A percentile compares a stretch with the other conserved stretches of the same genome.
Evolutionary conservation across 2,113 vertebrate species (phyloP).

Genomic region (Callithrix jacchus): DNA sequence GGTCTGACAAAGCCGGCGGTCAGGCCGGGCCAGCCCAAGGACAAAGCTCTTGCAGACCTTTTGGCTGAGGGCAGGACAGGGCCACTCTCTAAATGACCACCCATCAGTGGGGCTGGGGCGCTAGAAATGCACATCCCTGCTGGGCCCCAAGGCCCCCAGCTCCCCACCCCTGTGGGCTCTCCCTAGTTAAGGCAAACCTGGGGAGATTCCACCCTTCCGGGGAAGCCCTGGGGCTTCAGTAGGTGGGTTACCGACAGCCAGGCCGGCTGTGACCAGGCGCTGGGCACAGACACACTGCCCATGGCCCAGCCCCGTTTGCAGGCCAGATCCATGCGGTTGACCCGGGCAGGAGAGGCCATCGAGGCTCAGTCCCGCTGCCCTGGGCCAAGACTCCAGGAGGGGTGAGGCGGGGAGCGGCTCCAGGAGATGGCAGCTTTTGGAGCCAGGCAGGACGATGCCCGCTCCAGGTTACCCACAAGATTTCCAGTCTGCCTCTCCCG

Average conservation of each 20-base stretch:
- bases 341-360: too few relatives aligned
- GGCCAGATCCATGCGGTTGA: background rate
- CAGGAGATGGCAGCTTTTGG: background rate
- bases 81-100: background rate
- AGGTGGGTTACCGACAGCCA: background rate
- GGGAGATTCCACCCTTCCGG: accelerated
- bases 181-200: background rate
- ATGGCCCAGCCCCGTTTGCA: too few relatives aligned
- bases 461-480: background rate
- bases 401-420: background rate
- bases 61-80: background rate
- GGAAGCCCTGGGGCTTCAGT: background rate
- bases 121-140: background rate
- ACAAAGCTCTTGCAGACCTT: background rate
- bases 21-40: background rate
- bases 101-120: background rate
- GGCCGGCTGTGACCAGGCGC: too few relatives aligned
- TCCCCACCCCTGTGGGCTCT: background rate
- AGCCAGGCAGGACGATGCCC: background rate
- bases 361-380: background rate
- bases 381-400: too few relatives aligned
- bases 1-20: conserved; percentile 32
- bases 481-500: background rate
- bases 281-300: too few relatives aligned
- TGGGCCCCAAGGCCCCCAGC: background rate